Evolutionary conservation across 2,888 invertebrate genomes (phyloP), one percentile per base, ranked within the genome.

Genomic region (Agrilus mali): DNA sequence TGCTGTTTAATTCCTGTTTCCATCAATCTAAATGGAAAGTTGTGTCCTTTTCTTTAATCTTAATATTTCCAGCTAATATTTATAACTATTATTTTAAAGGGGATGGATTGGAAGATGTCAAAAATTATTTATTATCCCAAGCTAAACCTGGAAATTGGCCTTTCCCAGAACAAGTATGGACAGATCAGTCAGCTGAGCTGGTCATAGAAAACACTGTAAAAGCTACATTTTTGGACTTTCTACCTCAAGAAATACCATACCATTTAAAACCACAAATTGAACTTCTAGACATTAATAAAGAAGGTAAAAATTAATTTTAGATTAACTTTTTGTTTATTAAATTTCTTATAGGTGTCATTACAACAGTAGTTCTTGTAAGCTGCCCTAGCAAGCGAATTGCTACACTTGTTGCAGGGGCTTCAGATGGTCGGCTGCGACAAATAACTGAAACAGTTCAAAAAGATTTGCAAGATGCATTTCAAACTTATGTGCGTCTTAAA

Each of bases 241-340:
- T 95, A 36, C 78, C 82, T 0, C 75, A 88, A 52, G 90, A 95
- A 69, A 75, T 96, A 36, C 96, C 96, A 0, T 96, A 96, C 59
- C 71, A 65, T 34, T 60, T 94, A 4, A 68, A 73, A 46, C 71
- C 79, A 7, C 57, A 70, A 39, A 59, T 90, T 13, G 85, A 87
- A 60, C 79, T 78, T 59, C 78, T 75, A 53, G 77, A 80, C 51
- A 68, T 73, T 16, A 59, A 63, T 40, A 68, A 74, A 27, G 74
- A 77, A 49, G 75, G 75, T 68, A 59, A 16, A 42, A 35, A 15
- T 37, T 44, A 35, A 41, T 33, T 39, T 31, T 36, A 5, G 17
- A 14, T 33, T 13, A n/a, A 38, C 3, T 39, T 40, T 17, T 12
- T 15, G 7, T 2, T 40, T 41, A 16, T 27, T 27, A 10, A n/a